Conservation (phyloP, 2,888 invertebrate genomes). For the Fragum fragum region DNA sequence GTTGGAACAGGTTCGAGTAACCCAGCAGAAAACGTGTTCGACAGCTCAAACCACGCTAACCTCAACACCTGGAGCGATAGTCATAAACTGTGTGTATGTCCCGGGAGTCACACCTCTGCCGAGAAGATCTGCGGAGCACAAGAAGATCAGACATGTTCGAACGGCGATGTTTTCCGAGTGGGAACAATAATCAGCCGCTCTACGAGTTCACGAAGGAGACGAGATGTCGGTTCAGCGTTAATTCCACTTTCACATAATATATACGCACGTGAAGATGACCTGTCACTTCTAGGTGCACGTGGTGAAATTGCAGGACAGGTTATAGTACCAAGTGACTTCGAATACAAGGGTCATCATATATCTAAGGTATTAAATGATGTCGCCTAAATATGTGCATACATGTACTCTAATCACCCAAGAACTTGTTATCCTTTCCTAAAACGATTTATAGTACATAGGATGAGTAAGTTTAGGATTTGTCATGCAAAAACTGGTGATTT, state of each 20-base stretch:
- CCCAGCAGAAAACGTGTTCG: slow-evolving; percentile 5
- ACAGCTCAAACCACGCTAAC: slow-evolving; percentile 13
- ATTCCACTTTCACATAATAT: neutral
- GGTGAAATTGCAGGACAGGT: neutral
- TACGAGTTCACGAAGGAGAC: neutral
- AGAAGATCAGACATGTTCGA: slow-evolving; percentile 13
- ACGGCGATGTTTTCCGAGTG: neutral
- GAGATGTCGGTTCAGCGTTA: slow-evolving; percentile 6
- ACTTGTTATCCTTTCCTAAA: no score
- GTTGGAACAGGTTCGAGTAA: slow-evolving; percentile 6
- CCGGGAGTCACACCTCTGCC: slow-evolving; percentile 18
- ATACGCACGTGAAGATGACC: slow-evolving; percentile 4
- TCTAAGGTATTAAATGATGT: no score
- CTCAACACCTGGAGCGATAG: neutral
- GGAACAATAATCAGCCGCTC: neutral
- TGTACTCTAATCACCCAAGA: no score
- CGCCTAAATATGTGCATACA: no score
- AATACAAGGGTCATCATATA: neutral
- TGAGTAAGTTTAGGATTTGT: no score
- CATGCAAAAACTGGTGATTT: no score
- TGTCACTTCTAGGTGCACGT: neutral
- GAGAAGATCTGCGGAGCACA: slow-evolving; percentile 10
- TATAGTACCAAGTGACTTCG: neutral
- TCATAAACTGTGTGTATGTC: slow-evolving; percentile 7
- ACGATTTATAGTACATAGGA: no score